phyloP scores from a whole-genome alignment of 2,888 invertebrate species.

The Plebejus melissa region DNA sequence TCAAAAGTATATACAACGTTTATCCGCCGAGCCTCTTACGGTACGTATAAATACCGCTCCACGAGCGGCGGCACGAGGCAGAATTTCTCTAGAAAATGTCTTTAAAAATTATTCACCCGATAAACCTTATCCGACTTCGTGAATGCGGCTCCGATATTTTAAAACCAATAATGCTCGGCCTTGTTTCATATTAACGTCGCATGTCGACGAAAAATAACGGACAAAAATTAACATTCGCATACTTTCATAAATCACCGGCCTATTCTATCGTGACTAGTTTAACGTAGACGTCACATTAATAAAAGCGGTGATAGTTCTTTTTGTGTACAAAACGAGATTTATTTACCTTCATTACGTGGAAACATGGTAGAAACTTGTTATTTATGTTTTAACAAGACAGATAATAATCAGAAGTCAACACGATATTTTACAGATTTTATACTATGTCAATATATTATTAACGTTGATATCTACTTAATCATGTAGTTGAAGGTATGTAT shows the following conservation, averaged over 20 bases:
- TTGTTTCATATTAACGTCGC: constrained; percentile 21
- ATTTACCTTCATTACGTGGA: constrained; percentile 4
- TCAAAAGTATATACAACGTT: not conserved
- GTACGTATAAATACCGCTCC: constrained; percentile 8
- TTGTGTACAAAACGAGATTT: constrained; percentile 7
- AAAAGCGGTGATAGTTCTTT: constrained; percentile 13
- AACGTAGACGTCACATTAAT: not conserved
- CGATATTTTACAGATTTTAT: constrained; percentile 1
- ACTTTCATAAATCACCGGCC: constrained; percentile 6
- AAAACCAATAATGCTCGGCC: constrained; percentile 13
- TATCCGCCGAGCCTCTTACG: not conserved
- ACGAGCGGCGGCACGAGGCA: not conserved
- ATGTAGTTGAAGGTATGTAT: not conserved
- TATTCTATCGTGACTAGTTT: constrained; percentile 17
- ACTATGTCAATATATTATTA: not conserved
- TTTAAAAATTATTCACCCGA: constrained; percentile 16
- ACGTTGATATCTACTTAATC: not conserved
- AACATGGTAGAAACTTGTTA: not conserved
- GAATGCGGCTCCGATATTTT: constrained; percentile 11
- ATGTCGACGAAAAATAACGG: constrained; percentile 16
- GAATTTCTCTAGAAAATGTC: constrained; percentile 12
- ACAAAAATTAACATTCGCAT: constrained; percentile 17
- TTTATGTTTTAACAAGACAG: constrained; percentile 4
- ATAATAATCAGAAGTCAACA: constrained; percentile 13
- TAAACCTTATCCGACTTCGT: constrained; percentile 8